These are phyloP conservation scores for Sebastes diaconus DNA, from an alignment of 2,797 vertebrate species.

Conservation along the genomic window DNA sequence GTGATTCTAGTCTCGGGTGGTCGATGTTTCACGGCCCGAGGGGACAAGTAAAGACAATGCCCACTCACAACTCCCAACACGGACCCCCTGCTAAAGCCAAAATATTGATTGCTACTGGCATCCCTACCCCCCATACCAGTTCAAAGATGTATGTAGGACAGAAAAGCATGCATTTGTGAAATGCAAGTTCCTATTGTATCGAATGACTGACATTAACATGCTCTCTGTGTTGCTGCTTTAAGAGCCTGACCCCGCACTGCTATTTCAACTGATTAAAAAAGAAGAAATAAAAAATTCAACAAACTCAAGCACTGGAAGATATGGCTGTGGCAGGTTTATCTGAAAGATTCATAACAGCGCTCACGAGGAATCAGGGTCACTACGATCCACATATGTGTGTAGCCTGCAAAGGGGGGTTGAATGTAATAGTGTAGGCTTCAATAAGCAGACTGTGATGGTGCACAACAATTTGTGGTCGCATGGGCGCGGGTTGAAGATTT, in stretches of 20 bases:
- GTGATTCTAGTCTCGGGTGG: constrained; percentile 30
- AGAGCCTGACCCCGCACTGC: neutral
- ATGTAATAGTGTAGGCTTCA: neutral
- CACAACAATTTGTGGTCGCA: neutral
- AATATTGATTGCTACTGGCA: constrained; percentile 55
- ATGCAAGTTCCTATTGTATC: neutral
- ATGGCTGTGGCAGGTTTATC: constrained; percentile 60
- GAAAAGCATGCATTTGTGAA: constrained; percentile 4
- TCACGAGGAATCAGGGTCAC: constrained; percentile 65
- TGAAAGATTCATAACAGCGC: constrained; percentile 78
- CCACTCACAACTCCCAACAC: constrained; percentile 37
- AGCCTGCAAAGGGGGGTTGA: neutral
- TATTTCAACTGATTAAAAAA: constrained; percentile 43
- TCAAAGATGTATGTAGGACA: constrained; percentile 44
- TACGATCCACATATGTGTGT: neutral
- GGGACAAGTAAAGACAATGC: constrained; percentile 49
- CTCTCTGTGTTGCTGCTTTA: constrained; percentile 15
- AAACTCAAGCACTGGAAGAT: constrained; percentile 55
- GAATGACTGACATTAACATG: constrained; percentile 6
- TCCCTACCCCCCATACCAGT: constrained; percentile 23
- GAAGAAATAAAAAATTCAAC: constrained; percentile 75
- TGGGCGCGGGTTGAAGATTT: neutral
- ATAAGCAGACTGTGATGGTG: neutral
- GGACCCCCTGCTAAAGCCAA: constrained; percentile 37
- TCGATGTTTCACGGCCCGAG: constrained; percentile 58